Base-by-base conservation (phyloP, 2,113 vertebrate species). In the Lamprotornis superbus region DNA sequence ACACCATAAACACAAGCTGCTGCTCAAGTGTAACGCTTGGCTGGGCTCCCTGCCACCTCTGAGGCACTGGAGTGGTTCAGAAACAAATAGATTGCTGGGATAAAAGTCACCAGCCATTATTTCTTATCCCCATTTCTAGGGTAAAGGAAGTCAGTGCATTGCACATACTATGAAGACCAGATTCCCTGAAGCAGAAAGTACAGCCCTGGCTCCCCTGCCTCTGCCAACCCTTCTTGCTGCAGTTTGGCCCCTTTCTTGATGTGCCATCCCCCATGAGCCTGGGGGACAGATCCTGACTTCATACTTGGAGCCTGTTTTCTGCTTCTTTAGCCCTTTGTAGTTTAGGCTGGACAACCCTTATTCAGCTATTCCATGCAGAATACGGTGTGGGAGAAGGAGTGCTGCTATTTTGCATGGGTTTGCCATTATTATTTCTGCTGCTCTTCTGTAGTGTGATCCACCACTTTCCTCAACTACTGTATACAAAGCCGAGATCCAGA, bases 1-100 rank as follows among this genome's bases (percentile, higher is more conserved):
- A 55, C 76, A 33, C 71, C 5, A 8, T 78, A 89, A 96, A 96
- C 92, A 96, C 93, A 95, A 95, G 93, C 96, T 96, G 96, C 90
- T 90, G 69, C 73, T 96, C 64, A 11, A 92, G 76, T 35, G 81
- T 44, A 14, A 6, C 3, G 64, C 83, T 93, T 95, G 90, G 60
- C 95, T 95, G 79, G 84, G 83, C 83, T 94, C 70, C 81, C 40
- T 83, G 67, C 92, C 79, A 80, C 83, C 44, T 85, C 71, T 15
- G 16, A 3, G 1, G 57, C 70, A 33, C 89, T 69, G 1, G 2
- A 40, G 25, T 35, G 40, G 30, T 12, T 89, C 60, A 75, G 88
- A 71, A 89, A 60, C 79, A 53, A 70, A 44, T 10, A 30, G 93
- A 49, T 42, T 71, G 47, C 53, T 61, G 85, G 31, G 60, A 35